Evolutionary conservation across 2,113 vertebrate genomes (phyloP).

Genomic region (Columba livia): DNA sequence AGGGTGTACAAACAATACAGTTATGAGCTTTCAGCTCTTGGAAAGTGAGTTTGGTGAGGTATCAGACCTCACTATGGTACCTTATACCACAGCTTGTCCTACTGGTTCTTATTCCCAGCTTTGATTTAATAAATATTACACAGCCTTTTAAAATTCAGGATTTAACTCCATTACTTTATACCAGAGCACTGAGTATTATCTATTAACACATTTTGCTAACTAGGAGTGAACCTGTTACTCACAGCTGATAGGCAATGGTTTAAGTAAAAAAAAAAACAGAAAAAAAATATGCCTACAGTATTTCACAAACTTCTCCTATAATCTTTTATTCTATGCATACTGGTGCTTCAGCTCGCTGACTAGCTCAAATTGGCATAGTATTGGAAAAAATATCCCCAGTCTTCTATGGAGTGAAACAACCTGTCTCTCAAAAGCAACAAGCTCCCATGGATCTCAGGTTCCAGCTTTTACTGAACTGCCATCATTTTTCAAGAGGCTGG

Average conservation of each 20-base stretch:
- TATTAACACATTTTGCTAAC: not conserved
- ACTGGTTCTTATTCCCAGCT: not conserved
- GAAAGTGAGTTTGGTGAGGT: not conserved
- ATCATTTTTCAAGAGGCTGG: not conserved
- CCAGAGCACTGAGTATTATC: not conserved
- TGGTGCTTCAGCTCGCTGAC: not conserved
- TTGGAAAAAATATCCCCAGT: not conserved
- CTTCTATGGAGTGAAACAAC: not conserved
- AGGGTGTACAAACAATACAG: not conserved
- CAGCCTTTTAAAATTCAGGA: not conserved
- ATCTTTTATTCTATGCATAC: not conserved
- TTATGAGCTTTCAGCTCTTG: not conserved
- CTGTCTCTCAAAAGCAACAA: not conserved
- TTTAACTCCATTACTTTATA: not conserved
- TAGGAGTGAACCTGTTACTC: not conserved
- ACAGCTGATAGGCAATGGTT: not conserved
- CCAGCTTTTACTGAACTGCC: not conserved
- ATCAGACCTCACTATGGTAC: not conserved
- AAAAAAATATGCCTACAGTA: not conserved
- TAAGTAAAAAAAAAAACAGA: not conserved
- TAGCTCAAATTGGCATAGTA: not conserved
- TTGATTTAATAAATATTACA: not conserved
- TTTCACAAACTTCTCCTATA: not conserved
- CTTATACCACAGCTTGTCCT: not conserved
- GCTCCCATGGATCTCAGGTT: not conserved